Evolutionary conservation across 2,113 vertebrate species (phyloP).

Genomic region (Megalops atlanticus): DNA sequence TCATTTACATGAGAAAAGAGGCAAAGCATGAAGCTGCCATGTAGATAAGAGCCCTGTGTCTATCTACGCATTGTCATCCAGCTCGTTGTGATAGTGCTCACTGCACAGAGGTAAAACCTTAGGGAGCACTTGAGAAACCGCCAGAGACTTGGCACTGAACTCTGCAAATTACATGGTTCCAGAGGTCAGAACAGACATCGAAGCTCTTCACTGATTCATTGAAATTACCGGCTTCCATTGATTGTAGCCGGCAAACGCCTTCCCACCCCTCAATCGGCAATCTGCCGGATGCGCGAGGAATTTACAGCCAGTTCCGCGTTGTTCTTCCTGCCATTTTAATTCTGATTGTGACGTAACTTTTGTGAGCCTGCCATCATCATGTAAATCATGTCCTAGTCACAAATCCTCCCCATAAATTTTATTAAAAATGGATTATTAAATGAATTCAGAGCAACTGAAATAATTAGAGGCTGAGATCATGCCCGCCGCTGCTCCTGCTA

Average conservation of each 20-base stretch:
- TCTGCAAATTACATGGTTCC: slow-evolving; percentile 28
- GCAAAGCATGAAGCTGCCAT: not conserved
- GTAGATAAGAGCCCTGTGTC: not conserved
- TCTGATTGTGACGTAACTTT: not conserved
- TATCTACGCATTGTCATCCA: slow-evolving; percentile 9
- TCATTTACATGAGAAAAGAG: slow-evolving; percentile 22
- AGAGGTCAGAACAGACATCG: slow-evolving; percentile 28
- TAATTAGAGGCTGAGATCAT: slow-evolving; percentile 3
- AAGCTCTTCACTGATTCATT: slow-evolving; percentile 3
- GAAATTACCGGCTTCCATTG: slow-evolving; percentile 42
- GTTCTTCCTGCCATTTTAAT: not conserved
- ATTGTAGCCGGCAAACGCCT: slow-evolving; percentile 36
- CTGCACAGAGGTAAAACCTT: not conserved
- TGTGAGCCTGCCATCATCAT: not conserved
- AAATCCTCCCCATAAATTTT: slow-evolving; percentile 6
- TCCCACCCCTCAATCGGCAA: slow-evolving; percentile 45
- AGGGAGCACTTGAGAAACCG: not conserved
- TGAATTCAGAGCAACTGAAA: not conserved
- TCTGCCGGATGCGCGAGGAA: slow-evolving; percentile 20
- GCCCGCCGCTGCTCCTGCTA: not conserved
- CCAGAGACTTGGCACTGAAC: not conserved
- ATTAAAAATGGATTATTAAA: slow-evolving; percentile 12
- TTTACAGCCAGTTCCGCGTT: not conserved
- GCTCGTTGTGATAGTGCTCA: not conserved
- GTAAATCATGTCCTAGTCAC: not conserved